phyloP scores from a whole-genome alignment of 1,140 invertebrate genomes.

The Nixonia krombeini region DNA sequence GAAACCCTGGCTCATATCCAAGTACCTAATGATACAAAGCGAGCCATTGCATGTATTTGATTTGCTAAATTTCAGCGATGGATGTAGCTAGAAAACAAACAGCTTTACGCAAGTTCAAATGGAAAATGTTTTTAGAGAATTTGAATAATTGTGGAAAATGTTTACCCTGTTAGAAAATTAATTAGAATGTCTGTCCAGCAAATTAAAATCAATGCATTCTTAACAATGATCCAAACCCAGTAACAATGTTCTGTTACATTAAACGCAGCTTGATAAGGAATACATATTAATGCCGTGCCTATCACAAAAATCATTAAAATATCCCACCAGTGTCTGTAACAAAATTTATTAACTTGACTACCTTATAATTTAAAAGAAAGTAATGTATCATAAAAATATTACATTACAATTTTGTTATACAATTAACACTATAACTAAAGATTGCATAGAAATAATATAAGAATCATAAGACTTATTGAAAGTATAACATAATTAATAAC shows the following conservation, averaged over 20 bases:
- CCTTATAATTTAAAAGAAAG: too few relatives aligned
- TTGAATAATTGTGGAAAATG: constrained; percentile 2
- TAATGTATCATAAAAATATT: too few relatives aligned
- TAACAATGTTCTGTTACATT: constrained; percentile 27
- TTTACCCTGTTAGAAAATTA: constrained; percentile 63
- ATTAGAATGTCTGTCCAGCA: constrained; percentile 58
- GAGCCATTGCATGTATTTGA: not conserved
- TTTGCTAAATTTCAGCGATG: not conserved
- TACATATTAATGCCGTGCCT: constrained; percentile 34
- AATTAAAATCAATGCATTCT: constrained; percentile 49
- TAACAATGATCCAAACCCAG: constrained; percentile 42
- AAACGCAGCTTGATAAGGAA: constrained; percentile 60
- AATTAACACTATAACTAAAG: too few relatives aligned
- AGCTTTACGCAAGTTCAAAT: too few relatives aligned
- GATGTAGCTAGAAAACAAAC: too few relatives aligned
- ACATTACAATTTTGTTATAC: too few relatives aligned
- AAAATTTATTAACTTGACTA: too few relatives aligned
- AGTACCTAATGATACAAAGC: constrained; percentile 48
- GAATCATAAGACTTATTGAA: too few relatives aligned
- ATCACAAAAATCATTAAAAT: constrained; percentile 54
- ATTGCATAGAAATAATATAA: too few relatives aligned
- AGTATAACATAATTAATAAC: too few relatives aligned
- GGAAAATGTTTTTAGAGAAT: too few relatives aligned
- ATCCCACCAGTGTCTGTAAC: constrained; percentile 51
- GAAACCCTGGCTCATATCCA: constrained; percentile 42